Percentiles rank a stretch among this genome's conserved stretches.
phyloP scores from a whole-genome alignment of 1,140 invertebrate genomes.

The Heliconius congener region DNA sequence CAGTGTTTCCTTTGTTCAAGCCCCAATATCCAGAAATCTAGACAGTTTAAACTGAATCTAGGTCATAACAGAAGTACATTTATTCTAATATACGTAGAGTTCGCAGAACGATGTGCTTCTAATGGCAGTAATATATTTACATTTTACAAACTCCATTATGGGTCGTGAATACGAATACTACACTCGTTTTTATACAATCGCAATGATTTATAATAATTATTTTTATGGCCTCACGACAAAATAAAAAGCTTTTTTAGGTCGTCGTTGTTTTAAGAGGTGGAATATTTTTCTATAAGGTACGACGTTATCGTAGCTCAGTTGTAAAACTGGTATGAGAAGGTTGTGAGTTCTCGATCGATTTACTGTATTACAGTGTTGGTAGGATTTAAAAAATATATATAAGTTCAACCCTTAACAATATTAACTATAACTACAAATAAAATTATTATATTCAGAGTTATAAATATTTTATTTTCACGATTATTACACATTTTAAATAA shows the following conservation, averaged over 20 bases:
- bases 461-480: no score
- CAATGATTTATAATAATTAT: conserved; percentile 13
- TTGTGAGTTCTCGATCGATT: no score
- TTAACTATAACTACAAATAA: no score
- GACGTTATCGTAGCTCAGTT: neutral
- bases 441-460: no score
- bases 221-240: neutral
- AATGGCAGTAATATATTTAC: conserved; percentile 22
- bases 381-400: no score
- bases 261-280: neutral
- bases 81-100: neutral
- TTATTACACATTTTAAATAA: no score
- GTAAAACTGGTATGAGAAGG: no score
- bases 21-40: neutral
- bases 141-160: conserved; percentile 8
- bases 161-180: neutral
- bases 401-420: no score
- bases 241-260: neutral
- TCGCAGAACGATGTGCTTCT: conserved; percentile 15
- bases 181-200: neutral
- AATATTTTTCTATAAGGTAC: neutral
- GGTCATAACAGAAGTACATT: conserved; percentile 11
- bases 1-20: conserved; percentile 8
- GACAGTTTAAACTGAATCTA: conserved; percentile 12
- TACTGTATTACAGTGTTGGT: no score